Evolutionary conservation across 2,888 invertebrate species (phyloP).

Genomic region (Gymnocheta viridis): DNA sequence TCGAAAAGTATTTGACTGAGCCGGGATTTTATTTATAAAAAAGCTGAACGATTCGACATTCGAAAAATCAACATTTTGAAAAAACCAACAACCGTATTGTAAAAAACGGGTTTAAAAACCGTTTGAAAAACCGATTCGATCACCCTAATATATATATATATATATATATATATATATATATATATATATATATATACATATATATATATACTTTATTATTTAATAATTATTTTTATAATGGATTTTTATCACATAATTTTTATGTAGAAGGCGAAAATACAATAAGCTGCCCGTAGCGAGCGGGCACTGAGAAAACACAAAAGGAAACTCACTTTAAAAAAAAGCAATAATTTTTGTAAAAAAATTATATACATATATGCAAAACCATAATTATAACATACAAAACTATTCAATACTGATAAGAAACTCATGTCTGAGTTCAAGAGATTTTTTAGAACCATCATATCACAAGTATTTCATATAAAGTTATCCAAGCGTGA

Average conservation of each 20-base stretch:
- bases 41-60: too few species aligned
- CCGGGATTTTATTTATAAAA: too few species aligned
- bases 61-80: too few species aligned
- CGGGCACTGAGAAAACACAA: slow-evolving; percentile 50
- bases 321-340: slow-evolving; percentile 43
- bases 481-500: slow-evolving; percentile 45
- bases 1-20: too few species aligned
- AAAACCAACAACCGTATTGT: too few species aligned
- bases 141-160: too few species aligned
- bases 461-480: slow-evolving; percentile 48
- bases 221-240: slow-evolving; percentile 1
- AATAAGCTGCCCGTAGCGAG: slow-evolving; percentile 1
- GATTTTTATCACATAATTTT: slow-evolving; percentile 39
- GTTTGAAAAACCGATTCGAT: too few species aligned
- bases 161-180: too few species aligned
- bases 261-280: slow-evolving; percentile 17
- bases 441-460: slow-evolving; percentile 46
- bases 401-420: slow-evolving; percentile 38
- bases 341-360: neutral
- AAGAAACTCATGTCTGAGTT: slow-evolving; percentile 49
- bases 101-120: too few species aligned
- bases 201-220: too few species aligned
- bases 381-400: slow-evolving; percentile 21
- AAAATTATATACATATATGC: slow-evolving; percentile 24
- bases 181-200: too few species aligned